Conservation (phyloP, 1,140 invertebrate genomes). For the Babylonia areolata region DNA sequence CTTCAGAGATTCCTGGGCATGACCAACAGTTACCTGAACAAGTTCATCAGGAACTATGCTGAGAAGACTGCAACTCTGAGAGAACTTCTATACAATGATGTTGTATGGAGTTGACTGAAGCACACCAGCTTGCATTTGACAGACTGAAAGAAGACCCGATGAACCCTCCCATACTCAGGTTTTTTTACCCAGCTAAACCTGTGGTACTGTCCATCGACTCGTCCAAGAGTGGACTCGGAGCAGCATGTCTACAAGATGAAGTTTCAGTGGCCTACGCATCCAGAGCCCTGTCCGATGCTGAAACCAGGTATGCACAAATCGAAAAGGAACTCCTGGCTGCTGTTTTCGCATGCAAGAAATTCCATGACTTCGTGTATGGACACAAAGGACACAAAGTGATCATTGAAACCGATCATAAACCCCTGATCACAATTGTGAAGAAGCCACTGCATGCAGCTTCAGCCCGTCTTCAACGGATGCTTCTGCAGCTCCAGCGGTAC, state of each 20-base stretch:
- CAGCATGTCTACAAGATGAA: constrained; percentile 72
- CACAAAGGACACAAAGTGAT: not conserved
- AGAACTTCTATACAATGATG: not conserved
- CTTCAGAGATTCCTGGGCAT: constrained; percentile 63
- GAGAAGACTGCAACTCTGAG: constrained; percentile 35
- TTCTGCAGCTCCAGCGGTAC: too few species aligned
- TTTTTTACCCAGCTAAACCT: constrained; percentile 39
- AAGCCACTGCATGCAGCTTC: too few species aligned
- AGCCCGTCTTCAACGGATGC: constrained; percentile 44
- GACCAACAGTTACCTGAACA: constrained; percentile 71
- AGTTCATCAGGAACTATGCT: constrained; percentile 67
- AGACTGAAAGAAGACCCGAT: not conserved
- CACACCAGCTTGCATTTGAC: constrained; percentile 6
- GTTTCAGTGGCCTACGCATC: constrained; percentile 75
- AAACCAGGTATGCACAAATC: constrained; percentile 72
- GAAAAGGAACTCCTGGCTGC: constrained; percentile 78
- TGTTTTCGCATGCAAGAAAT: constrained; percentile 77
- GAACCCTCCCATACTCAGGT: constrained; percentile 22
- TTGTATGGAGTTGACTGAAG: constrained; percentile 1
- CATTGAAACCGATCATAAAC: constrained; percentile 32
- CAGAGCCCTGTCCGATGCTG: constrained; percentile 68
- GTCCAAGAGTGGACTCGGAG: constrained; percentile 71
- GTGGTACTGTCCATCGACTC: constrained; percentile 65
- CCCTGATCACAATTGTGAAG: not conserved
- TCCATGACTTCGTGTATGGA: constrained; percentile 71